Conservation (phyloP, 2,113 vertebrate species). For the Cyphotilapia sp. region DNA sequence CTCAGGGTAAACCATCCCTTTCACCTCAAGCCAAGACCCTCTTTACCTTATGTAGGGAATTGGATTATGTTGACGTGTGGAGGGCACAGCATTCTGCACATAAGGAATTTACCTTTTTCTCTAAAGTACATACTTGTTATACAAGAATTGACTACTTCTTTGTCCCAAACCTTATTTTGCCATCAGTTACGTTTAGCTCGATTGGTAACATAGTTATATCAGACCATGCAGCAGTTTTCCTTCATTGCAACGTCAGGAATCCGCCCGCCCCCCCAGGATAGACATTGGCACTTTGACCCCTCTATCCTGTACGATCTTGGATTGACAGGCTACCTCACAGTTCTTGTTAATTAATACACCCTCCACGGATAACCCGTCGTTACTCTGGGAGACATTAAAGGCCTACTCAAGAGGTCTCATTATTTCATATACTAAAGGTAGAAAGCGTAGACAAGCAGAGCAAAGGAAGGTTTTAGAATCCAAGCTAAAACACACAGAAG, state of each 20-base stretch:
- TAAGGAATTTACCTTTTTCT: background rate
- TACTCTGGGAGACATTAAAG: accelerated
- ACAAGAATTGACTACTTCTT: background rate
- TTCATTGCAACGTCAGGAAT: background rate
- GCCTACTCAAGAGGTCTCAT: background rate
- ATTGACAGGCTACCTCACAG: background rate
- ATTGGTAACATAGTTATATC: background rate
- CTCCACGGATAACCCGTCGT: accelerated
- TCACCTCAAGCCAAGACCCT: too few relatives aligned
- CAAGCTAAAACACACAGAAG: too few relatives aligned
- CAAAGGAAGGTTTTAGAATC: too few relatives aligned
- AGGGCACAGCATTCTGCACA: too few relatives aligned
- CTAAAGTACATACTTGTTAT: too few relatives aligned
- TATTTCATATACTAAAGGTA: too few relatives aligned
- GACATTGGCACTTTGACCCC: background rate
- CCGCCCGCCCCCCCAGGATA: background rate
- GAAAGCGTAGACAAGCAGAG: too few relatives aligned
- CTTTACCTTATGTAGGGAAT: too few relatives aligned
- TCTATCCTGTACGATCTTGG: background rate
- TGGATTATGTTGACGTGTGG: too few relatives aligned
- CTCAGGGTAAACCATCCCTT: too few relatives aligned
- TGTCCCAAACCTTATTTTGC: background rate
- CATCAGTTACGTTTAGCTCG: background rate
- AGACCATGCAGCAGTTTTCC: accelerated
- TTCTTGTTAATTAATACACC: background rate